A percentile compares a stretch with the other conserved stretches of the same genome.
Conservation (phyloP, 2,113 vertebrate genomes). For the Cryptotis parvus region DNA sequence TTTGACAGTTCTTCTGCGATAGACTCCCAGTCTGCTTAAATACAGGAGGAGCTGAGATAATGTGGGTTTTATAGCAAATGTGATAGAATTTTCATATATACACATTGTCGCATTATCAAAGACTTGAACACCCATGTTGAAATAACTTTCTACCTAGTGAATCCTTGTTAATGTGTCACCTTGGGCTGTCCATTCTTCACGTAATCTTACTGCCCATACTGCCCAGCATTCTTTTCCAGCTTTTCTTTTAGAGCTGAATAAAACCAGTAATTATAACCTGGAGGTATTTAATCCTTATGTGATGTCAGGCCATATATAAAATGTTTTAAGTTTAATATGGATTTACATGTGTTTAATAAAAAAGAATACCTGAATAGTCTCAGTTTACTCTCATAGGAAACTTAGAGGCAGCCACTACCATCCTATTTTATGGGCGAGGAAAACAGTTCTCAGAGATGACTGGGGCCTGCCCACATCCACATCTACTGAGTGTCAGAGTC, state of each 20-base stretch:
- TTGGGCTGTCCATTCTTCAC: neutral
- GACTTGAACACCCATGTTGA: neutral
- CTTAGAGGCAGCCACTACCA: neutral
- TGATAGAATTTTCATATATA: slow-evolving; percentile 47
- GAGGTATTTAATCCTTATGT: slow-evolving; percentile 3
- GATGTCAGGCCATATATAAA: neutral
- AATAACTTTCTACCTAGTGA: slow-evolving; percentile 19
- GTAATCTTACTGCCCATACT: slow-evolving; percentile 50
- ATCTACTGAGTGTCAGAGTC: neutral
- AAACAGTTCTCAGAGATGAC: neutral
- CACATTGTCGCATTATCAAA: slow-evolving; percentile 23
- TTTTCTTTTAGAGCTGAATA: slow-evolving; percentile 37
- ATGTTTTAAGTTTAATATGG: slow-evolving; percentile 29
- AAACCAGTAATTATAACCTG: neutral
- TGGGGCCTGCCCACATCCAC: neutral
- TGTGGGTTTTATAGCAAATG: slow-evolving; percentile 32
- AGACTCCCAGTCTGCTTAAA: slow-evolving; percentile 68
- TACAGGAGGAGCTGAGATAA: neutral
- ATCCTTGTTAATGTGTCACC: neutral
- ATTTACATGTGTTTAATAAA: too few species aligned
- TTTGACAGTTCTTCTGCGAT: slow-evolving; percentile 63
- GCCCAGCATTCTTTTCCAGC: neutral
- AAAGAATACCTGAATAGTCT: neutral
- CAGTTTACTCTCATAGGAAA: neutral
- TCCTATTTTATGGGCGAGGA: neutral